Evolutionary conservation across 1,140 invertebrate species (phyloP).

Genomic region (Lepidostoma basale): DNA sequence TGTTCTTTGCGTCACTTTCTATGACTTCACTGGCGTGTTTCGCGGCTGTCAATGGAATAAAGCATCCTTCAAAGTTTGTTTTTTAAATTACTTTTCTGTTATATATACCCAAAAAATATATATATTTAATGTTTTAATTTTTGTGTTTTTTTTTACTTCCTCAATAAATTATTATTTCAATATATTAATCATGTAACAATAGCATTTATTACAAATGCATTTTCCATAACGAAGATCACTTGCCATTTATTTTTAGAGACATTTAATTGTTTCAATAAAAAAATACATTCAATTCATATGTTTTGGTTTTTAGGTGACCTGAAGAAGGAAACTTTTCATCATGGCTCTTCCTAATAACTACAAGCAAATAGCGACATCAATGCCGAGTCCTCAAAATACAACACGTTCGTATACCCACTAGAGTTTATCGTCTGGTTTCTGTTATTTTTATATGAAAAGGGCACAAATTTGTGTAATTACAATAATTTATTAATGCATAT

Average conservation of each 20-base stretch:
- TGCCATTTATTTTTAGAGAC: neutral
- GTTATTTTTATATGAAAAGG: no score
- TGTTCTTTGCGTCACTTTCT: no score
- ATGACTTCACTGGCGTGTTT: constrained; percentile 9
- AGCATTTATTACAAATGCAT: neutral
- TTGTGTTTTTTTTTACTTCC: neutral
- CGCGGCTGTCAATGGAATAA: constrained; percentile 1
- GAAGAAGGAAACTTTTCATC: neutral
- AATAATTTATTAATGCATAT: no score
- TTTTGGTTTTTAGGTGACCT: neutral
- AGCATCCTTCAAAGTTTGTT: neutral
- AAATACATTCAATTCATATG: neutral
- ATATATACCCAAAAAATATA: neutral
- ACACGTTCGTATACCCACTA: constrained; percentile 57
- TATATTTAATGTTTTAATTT: neutral
- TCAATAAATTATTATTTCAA: neutral
- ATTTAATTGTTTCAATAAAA: neutral
- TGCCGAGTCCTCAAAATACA: constrained; percentile 63
- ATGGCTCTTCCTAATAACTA: constrained; percentile 78
- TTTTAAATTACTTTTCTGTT: neutral
- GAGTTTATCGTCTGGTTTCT: no score
- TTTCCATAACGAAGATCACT: neutral
- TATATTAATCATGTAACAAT: neutral
- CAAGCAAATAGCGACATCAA: constrained; percentile 73
- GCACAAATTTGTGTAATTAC: no score